A percentile compares a stretch with the other conserved stretches of the same genome.
These are phyloP conservation scores for Meda fulgida DNA, from an alignment of 2,797 vertebrate species.

Conservation along the genomic window DNA sequence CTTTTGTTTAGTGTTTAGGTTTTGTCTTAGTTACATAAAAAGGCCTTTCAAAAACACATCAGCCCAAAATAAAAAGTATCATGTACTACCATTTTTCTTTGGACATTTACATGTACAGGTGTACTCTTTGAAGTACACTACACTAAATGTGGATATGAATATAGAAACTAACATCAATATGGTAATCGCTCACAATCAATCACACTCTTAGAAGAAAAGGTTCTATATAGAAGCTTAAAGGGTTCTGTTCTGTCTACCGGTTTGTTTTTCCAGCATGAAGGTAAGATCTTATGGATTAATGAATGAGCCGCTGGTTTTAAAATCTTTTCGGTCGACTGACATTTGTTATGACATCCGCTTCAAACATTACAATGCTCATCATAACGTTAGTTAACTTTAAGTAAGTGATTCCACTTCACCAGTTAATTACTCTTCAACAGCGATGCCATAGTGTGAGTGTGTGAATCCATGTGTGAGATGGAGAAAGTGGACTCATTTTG, in stretches of 20 bases:
- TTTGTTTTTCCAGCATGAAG: too few species aligned
- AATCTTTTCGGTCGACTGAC: too few species aligned
- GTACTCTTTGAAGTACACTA: not conserved
- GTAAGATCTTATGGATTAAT: too few species aligned
- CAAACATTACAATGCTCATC: not conserved
- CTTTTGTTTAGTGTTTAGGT: not conserved
- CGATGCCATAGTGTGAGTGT: too few species aligned
- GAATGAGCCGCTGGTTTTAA: too few species aligned
- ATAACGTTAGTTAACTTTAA: not conserved
- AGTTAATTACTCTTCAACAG: too few species aligned
- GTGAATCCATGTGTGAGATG: too few species aligned
- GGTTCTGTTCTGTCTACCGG: too few species aligned
- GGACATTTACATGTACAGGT: not conserved
- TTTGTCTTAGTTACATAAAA: constrained; percentile 12
- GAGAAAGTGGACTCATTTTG: not conserved
- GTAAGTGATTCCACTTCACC: too few species aligned
- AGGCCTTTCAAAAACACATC: not conserved
- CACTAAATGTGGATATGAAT: not conserved
- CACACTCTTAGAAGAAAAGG: not conserved
- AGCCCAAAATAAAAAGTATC: not conserved
- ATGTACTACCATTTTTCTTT: not conserved
- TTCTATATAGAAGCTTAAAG: not conserved
- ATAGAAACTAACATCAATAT: not conserved
- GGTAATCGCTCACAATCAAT: not conserved
- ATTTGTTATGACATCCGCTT: too few species aligned